Conservation (phyloP, 2,797 vertebrate genomes). For the Intellagama lesueurii region DNA sequence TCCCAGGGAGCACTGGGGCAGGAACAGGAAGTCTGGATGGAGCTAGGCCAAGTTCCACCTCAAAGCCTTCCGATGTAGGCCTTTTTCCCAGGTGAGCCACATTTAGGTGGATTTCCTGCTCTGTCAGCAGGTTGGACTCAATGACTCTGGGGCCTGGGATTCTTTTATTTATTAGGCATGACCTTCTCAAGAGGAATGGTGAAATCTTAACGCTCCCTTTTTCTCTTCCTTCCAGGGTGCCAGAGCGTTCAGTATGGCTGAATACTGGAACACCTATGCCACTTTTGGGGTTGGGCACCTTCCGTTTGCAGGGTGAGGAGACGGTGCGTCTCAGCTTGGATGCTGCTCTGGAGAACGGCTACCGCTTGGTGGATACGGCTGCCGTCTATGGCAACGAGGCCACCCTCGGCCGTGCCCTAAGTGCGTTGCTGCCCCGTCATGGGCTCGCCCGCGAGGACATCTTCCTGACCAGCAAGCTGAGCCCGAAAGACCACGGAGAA, state of each 20-base stretch:
- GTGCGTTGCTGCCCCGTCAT: slow-evolving; percentile 80
- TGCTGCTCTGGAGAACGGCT: slow-evolving; percentile 81
- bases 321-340: slow-evolving; percentile 75
- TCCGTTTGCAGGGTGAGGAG: slow-evolving; percentile 75
- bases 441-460: slow-evolving; percentile 79
- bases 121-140: too few species aligned
- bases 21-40: too few species aligned
- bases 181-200: too few species aligned
- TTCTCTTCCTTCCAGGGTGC: neutral
- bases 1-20: too few species aligned
- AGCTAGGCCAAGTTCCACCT: too few species aligned
- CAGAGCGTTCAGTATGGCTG: slow-evolving; percentile 51
- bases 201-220: neutral
- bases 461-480: slow-evolving; percentile 85
- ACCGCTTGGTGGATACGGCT: slow-evolving; percentile 86
- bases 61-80: too few species aligned
- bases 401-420: slow-evolving; percentile 78
- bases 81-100: too few species aligned
- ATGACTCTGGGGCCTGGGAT: too few species aligned
- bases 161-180: too few species aligned
- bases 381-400: slow-evolving; percentile 84
- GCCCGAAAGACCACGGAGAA: slow-evolving; percentile 81
- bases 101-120: too few species aligned
- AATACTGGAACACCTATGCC: slow-evolving; percentile 83
- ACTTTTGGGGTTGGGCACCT: slow-evolving; percentile 84